Evolutionary conservation across 2,113 vertebrate genomes (phyloP).

Genomic region (Ciconia maguari): DNA sequence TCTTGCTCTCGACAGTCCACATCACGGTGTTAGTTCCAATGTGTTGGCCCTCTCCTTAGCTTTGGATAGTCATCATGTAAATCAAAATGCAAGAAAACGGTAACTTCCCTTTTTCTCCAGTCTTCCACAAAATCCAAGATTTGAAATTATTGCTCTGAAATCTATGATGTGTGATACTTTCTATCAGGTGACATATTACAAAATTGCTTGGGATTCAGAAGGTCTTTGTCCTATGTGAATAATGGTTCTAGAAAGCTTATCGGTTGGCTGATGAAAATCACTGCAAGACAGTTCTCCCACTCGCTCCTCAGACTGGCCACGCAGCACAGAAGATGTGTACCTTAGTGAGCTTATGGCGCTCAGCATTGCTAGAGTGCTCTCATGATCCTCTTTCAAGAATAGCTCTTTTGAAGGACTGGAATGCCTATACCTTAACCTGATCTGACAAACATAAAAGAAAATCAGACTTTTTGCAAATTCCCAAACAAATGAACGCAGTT

Average conservation of each 20-base stretch:
- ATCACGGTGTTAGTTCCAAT: fast-evolving
- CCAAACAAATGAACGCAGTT: fast-evolving
- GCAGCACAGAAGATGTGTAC: not conserved
- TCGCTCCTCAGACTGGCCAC: not conserved
- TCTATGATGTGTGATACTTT: not conserved
- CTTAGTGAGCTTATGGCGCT: not conserved
- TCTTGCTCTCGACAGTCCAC: not conserved
- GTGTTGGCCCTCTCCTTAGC: not conserved
- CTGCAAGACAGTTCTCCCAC: not conserved
- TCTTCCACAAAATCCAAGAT: not conserved
- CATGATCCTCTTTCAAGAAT: not conserved
- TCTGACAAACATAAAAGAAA: not conserved
- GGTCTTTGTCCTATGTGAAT: not conserved
- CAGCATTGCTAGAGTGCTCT: not conserved
- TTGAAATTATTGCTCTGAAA: not conserved
- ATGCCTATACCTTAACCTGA: not conserved
- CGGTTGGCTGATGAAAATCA: not conserved
- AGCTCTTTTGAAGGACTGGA: not conserved
- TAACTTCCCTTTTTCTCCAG: not conserved
- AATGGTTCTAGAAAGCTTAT: not conserved
- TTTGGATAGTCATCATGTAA: not conserved
- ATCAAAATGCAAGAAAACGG: not conserved
- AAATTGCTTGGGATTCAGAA: not conserved
- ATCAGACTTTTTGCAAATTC: not conserved
- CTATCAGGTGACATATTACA: not conserved